Evolutionary conservation across 2,888 invertebrate species (phyloP), one percentile per base, ranked within the genome.

Genomic region (Hipparchia semele): DNA sequence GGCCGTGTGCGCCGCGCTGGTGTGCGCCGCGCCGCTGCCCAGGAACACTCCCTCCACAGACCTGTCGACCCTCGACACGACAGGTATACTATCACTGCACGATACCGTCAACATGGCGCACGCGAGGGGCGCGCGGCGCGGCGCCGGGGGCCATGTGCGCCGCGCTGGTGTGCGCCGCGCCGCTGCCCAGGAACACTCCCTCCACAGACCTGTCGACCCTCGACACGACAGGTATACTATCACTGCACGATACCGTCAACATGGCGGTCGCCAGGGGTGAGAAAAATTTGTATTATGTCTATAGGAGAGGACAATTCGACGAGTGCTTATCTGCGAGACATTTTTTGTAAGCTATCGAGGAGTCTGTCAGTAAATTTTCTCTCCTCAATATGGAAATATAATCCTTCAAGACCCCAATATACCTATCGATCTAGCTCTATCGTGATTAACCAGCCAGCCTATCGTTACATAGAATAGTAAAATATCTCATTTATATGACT

Each of bases 71-170:
- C 58, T 58, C 49, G 49, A 49, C 49, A 49, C 49, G 49, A 49
- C 49, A 39, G 39, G 39, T 39, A 39, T 39, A 39, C 39, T 39
- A 5, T 39, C 39, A 39, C 39, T 39, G 83, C 74, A 80, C 90
- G 75, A 87, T 88, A 90, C 84, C 90, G 61, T 77, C 83, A 54
- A 83, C 84, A 45, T 90, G 90, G 89, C 85, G 90, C 64, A 80
- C 80, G 12, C 83, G 80, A 45, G 83, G 75, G 23, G 80, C 72
- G 8, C 77, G 74, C 56, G 86, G 82, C 23, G 83, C 86, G 62
- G 86, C 80, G 49, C 84, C 87, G 0, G 89, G 87, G 33, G 88
- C 88, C 12, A 90, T 87, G 73, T 87, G 89, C 79, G 90, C 90
- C n/a, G 83, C 77, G 82, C 77, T 82, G 0, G 83, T 83, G 23